Conservation (phyloP, 2,113 vertebrate species). For the Oncorhynchus mykiss region DNA sequence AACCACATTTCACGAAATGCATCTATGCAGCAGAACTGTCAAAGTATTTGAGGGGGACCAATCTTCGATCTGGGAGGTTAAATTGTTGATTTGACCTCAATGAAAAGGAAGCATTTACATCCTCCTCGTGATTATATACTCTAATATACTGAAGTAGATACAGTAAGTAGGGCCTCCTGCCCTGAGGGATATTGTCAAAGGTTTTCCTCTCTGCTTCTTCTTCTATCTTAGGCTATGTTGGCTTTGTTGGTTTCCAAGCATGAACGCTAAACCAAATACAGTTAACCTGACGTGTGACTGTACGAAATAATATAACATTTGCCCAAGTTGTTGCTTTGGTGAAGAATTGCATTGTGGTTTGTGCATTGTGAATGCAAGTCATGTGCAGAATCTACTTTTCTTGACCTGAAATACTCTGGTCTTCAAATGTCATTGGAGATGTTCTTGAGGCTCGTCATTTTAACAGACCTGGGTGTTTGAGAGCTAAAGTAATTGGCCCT, state of each 20-base stretch:
- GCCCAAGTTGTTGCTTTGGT: background rate
- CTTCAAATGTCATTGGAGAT: slow-evolving; percentile 42
- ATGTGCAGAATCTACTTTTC: background rate
- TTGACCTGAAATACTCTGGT: slow-evolving; percentile 17
- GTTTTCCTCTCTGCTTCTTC: background rate
- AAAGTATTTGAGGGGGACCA: background rate
- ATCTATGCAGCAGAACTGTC: slow-evolving; percentile 21
- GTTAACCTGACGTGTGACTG: no score
- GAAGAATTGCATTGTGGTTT: background rate
- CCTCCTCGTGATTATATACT: background rate
- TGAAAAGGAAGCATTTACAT: background rate
- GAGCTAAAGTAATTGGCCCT: slow-evolving; percentile 59
- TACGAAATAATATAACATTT: background rate
- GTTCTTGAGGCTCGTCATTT: slow-evolving; percentile 29
- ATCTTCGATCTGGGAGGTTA: background rate
- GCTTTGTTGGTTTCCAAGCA: no score
- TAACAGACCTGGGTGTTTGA: slow-evolving; percentile 57
- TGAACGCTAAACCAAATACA: no score
- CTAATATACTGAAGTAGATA: no score
- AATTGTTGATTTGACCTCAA: background rate
- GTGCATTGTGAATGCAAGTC: background rate
- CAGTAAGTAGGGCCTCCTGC: background rate
- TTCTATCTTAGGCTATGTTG: no score
- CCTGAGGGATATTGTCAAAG: background rate
- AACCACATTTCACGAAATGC: background rate